phyloP scores from a whole-genome alignment of 2,797 vertebrate species.

The Phyllotis vaccarum region DNA sequence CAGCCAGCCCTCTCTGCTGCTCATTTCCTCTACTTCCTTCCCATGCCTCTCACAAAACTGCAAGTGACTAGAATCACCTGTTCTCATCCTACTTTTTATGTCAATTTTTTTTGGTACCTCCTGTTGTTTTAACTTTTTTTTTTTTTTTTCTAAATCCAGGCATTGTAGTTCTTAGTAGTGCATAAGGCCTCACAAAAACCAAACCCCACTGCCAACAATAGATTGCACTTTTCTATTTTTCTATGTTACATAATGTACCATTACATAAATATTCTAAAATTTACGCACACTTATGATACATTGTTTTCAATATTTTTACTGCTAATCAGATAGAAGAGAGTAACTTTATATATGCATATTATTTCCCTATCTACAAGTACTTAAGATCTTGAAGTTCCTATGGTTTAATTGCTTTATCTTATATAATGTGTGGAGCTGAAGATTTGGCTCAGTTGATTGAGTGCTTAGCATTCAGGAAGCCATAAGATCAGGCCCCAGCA shows the following conservation, averaged over 20 bases:
- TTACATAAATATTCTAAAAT: conserved; percentile 5
- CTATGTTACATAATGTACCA: neutral
- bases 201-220: neutral
- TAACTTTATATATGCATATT: neutral
- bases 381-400: neutral
- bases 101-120: neutral
- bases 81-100: neutral
- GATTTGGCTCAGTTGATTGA: neutral
- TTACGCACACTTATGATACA: neutral
- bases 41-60: neutral
- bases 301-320: conserved; percentile 27
- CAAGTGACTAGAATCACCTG: neutral
- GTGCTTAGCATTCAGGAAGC: neutral
- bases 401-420: neutral
- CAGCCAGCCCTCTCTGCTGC: neutral
- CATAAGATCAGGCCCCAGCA: neutral
- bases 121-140: conserved; percentile 12
- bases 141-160: neutral
- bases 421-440: neutral
- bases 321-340: neutral
- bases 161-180: neutral
- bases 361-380: neutral
- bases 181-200: neutral
- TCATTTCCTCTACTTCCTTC: neutral
- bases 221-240: conserved; percentile 16